Percentiles rank a stretch among this genome's conserved stretches.
These are phyloP conservation scores for Stichopus horrens DNA, from an alignment of 53 echinoderm and acorn worm species.

Conservation along the genomic window DNA sequence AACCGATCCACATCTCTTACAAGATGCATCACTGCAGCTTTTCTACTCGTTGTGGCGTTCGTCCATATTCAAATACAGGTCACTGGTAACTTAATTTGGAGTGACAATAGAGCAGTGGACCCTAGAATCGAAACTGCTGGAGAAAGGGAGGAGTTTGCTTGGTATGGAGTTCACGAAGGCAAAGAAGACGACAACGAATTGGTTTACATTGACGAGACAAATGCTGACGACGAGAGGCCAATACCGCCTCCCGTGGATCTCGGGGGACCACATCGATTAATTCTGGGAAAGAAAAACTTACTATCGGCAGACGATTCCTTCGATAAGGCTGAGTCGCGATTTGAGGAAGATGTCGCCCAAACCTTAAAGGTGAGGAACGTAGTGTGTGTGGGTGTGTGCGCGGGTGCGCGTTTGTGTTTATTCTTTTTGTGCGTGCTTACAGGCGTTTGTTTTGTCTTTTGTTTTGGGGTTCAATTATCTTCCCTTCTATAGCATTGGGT, in stretches of 20 bases:
- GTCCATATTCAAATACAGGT: slow-evolving; percentile 38
- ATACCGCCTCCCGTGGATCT: slow-evolving; percentile 36
- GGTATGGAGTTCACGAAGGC: slow-evolving; percentile 40
- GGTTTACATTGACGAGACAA: slow-evolving; percentile 24
- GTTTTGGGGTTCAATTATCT: too few species aligned
- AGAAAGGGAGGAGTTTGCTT: slow-evolving; percentile 15
- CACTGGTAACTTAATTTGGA: slow-evolving; percentile 1
- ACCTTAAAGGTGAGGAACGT: background rate
- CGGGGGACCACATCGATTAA: slow-evolving; percentile 29
- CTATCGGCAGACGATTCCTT: slow-evolving; percentile 34
- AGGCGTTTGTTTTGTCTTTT: too few species aligned
- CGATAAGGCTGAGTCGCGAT: background rate
- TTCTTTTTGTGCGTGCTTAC: too few species aligned
- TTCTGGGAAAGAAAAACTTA: slow-evolving; percentile 28
- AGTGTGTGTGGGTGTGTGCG: too few species aligned
- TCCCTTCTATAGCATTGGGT: too few species aligned
- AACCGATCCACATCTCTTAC: slow-evolving; percentile 15
- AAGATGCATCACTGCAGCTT: slow-evolving; percentile 4
- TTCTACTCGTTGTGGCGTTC: background rate
- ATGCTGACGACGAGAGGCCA: slow-evolving; percentile 28
- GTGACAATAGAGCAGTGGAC: background rate
- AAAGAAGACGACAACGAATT: slow-evolving; percentile 20
- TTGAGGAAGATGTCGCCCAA: background rate
- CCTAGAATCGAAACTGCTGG: background rate
- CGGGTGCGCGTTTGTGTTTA: too few species aligned